Evolutionary conservation across 1,140 invertebrate species (phyloP), one percentile per base, ranked within the genome.

Genomic region (Drosophila hydei): DNA sequence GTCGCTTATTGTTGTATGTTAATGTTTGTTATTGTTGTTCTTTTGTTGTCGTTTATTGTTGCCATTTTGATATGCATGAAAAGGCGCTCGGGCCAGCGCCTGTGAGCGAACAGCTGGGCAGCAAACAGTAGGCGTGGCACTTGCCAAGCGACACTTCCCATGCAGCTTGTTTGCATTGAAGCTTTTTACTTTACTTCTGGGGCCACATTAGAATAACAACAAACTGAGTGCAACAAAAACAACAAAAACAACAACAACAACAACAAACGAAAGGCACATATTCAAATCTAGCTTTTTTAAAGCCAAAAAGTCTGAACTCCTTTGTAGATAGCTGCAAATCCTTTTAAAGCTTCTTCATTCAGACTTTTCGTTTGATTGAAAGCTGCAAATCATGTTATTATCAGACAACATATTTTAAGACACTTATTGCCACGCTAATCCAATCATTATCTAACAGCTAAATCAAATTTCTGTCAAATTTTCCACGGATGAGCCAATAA

Each of bases 31-130:
- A 88, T 87, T 87, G 71, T 81, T 87, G 72, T 81, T 77, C 81
- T 88, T 87, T 87, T 87, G 81, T 85, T 87, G 74, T 54, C 81
- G 65, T 78, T 87, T 88, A 87, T 87, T 87, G 81, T 88, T 81
- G 83, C 83, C 78, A 81, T 88, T 88, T 72, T 87, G 81, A 87
- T 87, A 87, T 87, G 81, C 81, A 87, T 81, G 78, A 88, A 81
- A 77, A 55, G 81, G 55, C 65, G 58, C 25, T 25, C 11, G 36
- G 27, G 50, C 33, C 56, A 21, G 14, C 14, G 45, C 18, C 12
- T 63, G 50, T 45, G 50, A 16, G 52, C 61, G 18, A 68, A 36
- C 42, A 55, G 71, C 40, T 19, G 40, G 33, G 36, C 58, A 45
- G 47, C 47, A 54, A 52, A 30, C 42, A 63, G 61, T 58, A 48